Evolutionary conservation across 2,113 vertebrate species (phyloP), one percentile per base, ranked within the genome.

Genomic region (Atractosteus spatula): DNA sequence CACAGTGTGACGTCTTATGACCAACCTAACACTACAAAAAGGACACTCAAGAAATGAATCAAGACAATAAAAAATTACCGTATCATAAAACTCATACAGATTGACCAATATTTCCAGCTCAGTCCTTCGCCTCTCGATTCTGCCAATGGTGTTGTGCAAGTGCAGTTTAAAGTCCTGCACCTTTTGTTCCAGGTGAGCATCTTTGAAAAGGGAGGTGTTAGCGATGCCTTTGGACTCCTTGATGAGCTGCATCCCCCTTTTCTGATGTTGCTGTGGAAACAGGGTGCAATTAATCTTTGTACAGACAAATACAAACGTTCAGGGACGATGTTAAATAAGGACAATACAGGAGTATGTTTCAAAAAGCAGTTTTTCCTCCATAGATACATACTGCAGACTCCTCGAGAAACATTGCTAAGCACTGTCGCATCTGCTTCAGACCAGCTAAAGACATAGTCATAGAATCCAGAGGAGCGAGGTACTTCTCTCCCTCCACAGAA

Each of bases 71-170:
- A 59, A 54, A 67, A 80, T 84, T 86, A 94, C 90, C 7, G 80
- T 90, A 77, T 93, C 88, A 41, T 90, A 91, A 82, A 92, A 91
- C 77, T 91, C 88, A 41, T 91, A 88, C 14, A 90, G 83, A 74
- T 84, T 89, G 67, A 78, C 76, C 16, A 93, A 77, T n/a, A 86
- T 78, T 55, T 93, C 89, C 51, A 92, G 83, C 1, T 88, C 85
- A 0, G 55, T 68, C 69, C 83, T 90, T 72, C 86, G 85, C 42
- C 66, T 76, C 77, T 91, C 89, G 3, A 82, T 82, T 72, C 80
- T 77, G 78, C 78, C 81, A 7, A 87, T 76, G 62, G 88, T 55
- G 13, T 83, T 78, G 62, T 76, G 82, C 73, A 90, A 82, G 72
- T 89, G 81, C 70, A 88, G 85, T 70, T 86, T 87, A 47, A 92